Evolutionary conservation across 2,888 invertebrate genomes (phyloP).

Genomic region (Trissolcus brochymenae): DNA sequence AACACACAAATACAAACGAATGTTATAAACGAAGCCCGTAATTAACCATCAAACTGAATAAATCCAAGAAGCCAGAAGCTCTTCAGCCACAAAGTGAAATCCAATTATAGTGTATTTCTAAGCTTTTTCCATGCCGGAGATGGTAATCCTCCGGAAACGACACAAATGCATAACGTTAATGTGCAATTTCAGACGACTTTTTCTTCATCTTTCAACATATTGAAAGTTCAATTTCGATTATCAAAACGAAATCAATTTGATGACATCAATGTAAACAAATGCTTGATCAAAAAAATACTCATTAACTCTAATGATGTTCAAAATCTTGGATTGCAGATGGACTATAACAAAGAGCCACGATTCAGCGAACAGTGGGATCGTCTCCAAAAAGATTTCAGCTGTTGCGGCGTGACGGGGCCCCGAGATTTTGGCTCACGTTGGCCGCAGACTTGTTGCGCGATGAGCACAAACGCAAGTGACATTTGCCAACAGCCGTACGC

Average conservation of each 20-base stretch:
- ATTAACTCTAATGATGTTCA: background rate
- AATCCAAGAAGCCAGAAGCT: constrained; percentile 45
- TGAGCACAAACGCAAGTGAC: constrained; percentile 63
- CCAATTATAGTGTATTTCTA: constrained; percentile 36
- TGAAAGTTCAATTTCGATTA: background rate
- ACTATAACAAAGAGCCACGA: constrained; percentile 84
- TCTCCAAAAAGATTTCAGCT: constrained; percentile 84
- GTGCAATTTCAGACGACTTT: constrained; percentile 5
- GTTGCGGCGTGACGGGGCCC: constrained; percentile 88
- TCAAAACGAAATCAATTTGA: background rate
- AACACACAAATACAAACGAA: background rate
- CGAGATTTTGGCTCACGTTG: constrained; percentile 69
- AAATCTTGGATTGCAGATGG: constrained; percentile 75
- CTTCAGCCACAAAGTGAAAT: constrained; percentile 41
- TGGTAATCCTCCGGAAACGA: constrained; percentile 17
- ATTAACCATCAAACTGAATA: constrained; percentile 42
- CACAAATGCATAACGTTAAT: background rate
- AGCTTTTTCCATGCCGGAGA: constrained; percentile 26
- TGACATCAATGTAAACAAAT: background rate
- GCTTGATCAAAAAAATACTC: background rate
- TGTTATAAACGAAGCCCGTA: constrained; percentile 29
- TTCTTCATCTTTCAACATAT: constrained; percentile 22
- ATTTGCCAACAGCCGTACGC: constrained; percentile 68
- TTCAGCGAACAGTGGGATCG: constrained; percentile 88
- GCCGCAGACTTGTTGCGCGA: constrained; percentile 71